A percentile compares a stretch with the other conserved stretches of the same genome.
These are phyloP conservation scores for Sinodicranocentrus sp. DNA, from an alignment of 2,888 invertebrate genomes.

Conservation along the genomic window DNA sequence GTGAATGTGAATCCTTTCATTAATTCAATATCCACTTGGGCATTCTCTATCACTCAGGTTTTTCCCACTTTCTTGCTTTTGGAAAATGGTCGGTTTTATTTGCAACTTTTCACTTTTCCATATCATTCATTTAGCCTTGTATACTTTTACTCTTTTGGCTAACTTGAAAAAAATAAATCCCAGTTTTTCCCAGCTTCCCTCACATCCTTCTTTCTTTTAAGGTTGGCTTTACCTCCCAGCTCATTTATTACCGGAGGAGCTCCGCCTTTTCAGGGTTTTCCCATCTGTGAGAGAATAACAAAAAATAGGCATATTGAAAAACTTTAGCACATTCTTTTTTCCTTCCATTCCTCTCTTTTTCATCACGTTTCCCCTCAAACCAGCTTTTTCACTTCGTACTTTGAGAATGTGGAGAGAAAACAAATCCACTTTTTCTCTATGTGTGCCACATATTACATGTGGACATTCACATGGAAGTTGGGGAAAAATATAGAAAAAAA, in stretches of 20 bases:
- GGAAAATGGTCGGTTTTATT: neutral
- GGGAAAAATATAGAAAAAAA: slow-evolving; percentile 33
- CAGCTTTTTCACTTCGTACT: neutral
- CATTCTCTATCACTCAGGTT: too few relatives aligned
- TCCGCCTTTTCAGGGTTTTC: slow-evolving; percentile 49
- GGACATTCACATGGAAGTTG: neutral
- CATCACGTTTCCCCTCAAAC: slow-evolving; percentile 19
- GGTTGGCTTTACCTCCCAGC: slow-evolving; percentile 41
- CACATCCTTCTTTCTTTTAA: neutral
- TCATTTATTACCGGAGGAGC: slow-evolving; percentile 41
- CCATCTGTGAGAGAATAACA: slow-evolving; percentile 32
- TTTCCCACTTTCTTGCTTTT: too few relatives aligned
- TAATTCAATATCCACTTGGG: neutral
- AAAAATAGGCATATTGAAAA: slow-evolving; percentile 26
- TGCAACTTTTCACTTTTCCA: slow-evolving; percentile 6
- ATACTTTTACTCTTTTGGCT: too few relatives aligned
- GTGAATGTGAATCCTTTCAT: neutral
- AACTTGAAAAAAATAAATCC: neutral
- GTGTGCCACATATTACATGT: neutral
- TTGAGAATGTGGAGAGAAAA: neutral
- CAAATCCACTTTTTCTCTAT: too few relatives aligned
- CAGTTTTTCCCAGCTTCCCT: neutral
- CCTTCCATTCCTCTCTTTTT: slow-evolving; percentile 10
- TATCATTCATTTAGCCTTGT: too few relatives aligned
- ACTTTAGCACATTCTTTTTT: slow-evolving; percentile 19